phyloP scores from a whole-genome alignment of 37 sponge, comb jelly and placozoan species.

The Aplysina aerophoba region DNA sequence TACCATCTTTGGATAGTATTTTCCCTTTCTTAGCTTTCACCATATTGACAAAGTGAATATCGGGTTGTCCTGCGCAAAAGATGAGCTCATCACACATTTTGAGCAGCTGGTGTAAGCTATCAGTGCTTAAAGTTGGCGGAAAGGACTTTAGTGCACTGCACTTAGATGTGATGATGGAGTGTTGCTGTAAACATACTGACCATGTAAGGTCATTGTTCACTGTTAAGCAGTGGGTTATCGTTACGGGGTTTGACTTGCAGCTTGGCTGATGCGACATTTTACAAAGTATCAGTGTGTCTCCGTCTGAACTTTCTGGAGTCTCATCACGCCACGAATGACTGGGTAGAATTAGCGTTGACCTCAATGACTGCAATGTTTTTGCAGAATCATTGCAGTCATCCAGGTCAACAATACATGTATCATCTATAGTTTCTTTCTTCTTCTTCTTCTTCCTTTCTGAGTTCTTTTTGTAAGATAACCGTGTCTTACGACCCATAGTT shows the following conservation, averaged over 20 bases:
- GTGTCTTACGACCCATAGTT: slow-evolving; percentile 3
- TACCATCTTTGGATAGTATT: slow-evolving; percentile 29
- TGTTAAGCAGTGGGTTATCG: slow-evolving; percentile 30
- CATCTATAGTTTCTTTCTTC: slow-evolving; percentile 5
- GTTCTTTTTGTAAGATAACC: slow-evolving; percentile 6
- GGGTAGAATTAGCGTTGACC: slow-evolving; percentile 7
- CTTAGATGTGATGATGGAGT: background rate
- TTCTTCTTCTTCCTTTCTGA: slow-evolving; percentile 3
- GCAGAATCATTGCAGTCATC: background rate
- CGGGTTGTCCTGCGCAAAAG: slow-evolving; percentile 45
- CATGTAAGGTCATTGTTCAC: slow-evolving; percentile 20
- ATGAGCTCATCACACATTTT: background rate
- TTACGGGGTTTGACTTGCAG: slow-evolving; percentile 16
- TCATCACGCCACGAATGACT: slow-evolving; percentile 3
- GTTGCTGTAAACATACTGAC: background rate
- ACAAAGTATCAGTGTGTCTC: background rate
- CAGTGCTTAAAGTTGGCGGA: background rate
- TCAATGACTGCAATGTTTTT: too few species aligned
- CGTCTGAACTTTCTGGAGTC: slow-evolving; percentile 1
- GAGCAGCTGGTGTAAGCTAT: background rate
- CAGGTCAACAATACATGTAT: background rate
- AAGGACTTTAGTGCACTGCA: slow-evolving; percentile 11
- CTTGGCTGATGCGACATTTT: slow-evolving; percentile 3
- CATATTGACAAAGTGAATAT: slow-evolving; percentile 37
- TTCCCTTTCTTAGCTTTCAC: slow-evolving; percentile 39